Evolutionary conservation across 2,888 invertebrate genomes (phyloP).

Genomic region (Sepioteuthis lessoniana): DNA sequence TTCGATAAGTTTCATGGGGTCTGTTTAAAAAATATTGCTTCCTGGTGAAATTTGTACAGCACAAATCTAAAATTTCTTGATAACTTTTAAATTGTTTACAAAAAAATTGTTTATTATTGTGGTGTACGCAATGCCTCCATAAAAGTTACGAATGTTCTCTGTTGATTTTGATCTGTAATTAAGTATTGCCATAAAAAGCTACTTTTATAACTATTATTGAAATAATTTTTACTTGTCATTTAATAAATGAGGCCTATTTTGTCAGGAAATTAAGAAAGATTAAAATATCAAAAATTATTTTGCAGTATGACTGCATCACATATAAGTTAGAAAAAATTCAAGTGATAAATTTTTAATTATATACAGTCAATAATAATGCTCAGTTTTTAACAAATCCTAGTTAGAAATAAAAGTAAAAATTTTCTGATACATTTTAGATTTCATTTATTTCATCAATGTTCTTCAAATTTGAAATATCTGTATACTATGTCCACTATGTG

Average conservation of each 20-base stretch:
- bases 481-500: too few relatives aligned
- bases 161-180: too few relatives aligned
- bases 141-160: background rate
- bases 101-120: background rate
- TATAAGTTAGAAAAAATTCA: background rate
- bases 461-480: background rate
- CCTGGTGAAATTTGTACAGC: too few relatives aligned
- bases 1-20: too few relatives aligned
- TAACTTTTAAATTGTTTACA: too few relatives aligned
- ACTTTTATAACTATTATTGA: too few relatives aligned
- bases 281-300: background rate
- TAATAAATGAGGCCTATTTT: background rate
- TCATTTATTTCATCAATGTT: background rate
- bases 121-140: background rate
- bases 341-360: background rate
- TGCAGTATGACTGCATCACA: background rate
- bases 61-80: too few relatives aligned
- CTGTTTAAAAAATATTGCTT: too few relatives aligned
- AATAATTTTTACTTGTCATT: background rate
- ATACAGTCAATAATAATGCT: background rate
- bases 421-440: background rate
- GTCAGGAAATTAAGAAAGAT: background rate
- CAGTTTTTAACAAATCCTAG: background rate
- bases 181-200: too few relatives aligned
- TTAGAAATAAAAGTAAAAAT: background rate